These are phyloP conservation scores for Leptinotarsa texana DNA, from an alignment of 1,140 invertebrate species.

Conservation along the genomic window DNA sequence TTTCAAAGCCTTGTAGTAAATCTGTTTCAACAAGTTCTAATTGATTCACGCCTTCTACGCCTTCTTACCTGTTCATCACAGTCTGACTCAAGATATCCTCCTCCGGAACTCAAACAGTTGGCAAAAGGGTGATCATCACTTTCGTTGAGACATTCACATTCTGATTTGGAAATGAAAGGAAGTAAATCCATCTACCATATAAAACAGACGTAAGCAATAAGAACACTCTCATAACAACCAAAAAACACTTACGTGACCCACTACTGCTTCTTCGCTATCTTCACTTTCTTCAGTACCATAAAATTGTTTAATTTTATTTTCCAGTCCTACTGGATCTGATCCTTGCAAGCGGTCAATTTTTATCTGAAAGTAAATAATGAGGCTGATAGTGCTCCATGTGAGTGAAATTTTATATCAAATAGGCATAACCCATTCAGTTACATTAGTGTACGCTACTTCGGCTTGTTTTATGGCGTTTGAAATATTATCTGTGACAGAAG, in stretches of 20 bases:
- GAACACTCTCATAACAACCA: too few relatives aligned
- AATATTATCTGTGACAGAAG: too few relatives aligned
- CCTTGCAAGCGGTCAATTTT: slow-evolving; percentile 83
- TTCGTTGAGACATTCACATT: slow-evolving; percentile 97
- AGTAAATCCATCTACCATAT: slow-evolving; percentile 73
- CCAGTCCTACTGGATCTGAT: slow-evolving; percentile 78
- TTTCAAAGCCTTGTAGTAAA: too few relatives aligned
- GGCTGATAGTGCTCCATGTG: background rate
- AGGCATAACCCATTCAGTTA: too few relatives aligned
- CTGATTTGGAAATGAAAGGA: slow-evolving; percentile 82
- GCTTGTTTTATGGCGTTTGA: too few relatives aligned
- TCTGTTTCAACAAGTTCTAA: too few relatives aligned
- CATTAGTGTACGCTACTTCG: too few relatives aligned
- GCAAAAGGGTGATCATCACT: slow-evolving; percentile 86
- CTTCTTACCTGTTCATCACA: slow-evolving; percentile 76
- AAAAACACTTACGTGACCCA: slow-evolving; percentile 67
- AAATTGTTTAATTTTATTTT: slow-evolving; percentile 88
- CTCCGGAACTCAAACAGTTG: slow-evolving; percentile 72
- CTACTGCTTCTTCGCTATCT: slow-evolving; percentile 63
- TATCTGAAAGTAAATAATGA: slow-evolving; percentile 57
- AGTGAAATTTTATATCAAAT: too few relatives aligned
- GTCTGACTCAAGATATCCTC: slow-evolving; percentile 85
- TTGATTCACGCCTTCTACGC: too few relatives aligned
- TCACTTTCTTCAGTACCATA: slow-evolving; percentile 72
- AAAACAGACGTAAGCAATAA: too few relatives aligned